A percentile compares a stretch with the other conserved stretches of the same genome.
Evolutionary conservation across 1,140 invertebrate genomes (phyloP).

Genomic region (Lerema accius): DNA sequence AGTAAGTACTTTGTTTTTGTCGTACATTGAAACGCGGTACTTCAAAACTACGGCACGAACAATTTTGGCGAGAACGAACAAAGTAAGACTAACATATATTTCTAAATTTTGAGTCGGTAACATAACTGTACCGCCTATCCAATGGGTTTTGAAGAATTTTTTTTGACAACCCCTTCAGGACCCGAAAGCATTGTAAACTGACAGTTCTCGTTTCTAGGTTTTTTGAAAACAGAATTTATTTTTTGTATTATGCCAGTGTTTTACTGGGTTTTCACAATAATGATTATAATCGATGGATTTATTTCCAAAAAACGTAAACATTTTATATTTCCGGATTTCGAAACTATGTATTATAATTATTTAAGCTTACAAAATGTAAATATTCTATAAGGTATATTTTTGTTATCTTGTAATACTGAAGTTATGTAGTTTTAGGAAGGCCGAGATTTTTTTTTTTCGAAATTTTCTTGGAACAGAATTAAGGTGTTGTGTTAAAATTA

Average conservation of each 20-base stretch:
- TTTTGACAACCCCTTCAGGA: slow-evolving; percentile 39
- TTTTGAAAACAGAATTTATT: slow-evolving; percentile 19
- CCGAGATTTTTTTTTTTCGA: too few species aligned
- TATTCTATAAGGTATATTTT: too few species aligned
- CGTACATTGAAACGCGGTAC: slow-evolving; percentile 51
- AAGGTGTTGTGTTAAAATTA: too few species aligned
- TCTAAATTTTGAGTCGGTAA: slow-evolving; percentile 66
- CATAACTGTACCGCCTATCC: slow-evolving; percentile 58
- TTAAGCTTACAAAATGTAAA: too few species aligned
- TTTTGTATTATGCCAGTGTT: not conserved
- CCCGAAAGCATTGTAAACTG: slow-evolving; percentile 53
- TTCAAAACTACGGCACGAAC: slow-evolving; percentile 42
- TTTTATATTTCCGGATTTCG: too few species aligned
- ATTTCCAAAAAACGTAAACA: too few species aligned
- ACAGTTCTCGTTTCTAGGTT: slow-evolving; percentile 46
- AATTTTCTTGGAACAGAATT: too few species aligned
- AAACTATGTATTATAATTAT: too few species aligned
- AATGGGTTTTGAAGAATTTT: slow-evolving; percentile 44
- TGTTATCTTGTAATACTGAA: too few species aligned
- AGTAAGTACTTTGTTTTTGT: slow-evolving; percentile 50
- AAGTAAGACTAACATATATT: slow-evolving; percentile 56
- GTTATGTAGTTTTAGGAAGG: too few species aligned
- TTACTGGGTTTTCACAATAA: too few species aligned
- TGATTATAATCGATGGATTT: too few species aligned
- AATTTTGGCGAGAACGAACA: slow-evolving; percentile 61